These are phyloP conservation scores for Drosophila punjabiensis DNA, from an alignment of 1,140 invertebrate genomes.

Conservation along the genomic window DNA sequence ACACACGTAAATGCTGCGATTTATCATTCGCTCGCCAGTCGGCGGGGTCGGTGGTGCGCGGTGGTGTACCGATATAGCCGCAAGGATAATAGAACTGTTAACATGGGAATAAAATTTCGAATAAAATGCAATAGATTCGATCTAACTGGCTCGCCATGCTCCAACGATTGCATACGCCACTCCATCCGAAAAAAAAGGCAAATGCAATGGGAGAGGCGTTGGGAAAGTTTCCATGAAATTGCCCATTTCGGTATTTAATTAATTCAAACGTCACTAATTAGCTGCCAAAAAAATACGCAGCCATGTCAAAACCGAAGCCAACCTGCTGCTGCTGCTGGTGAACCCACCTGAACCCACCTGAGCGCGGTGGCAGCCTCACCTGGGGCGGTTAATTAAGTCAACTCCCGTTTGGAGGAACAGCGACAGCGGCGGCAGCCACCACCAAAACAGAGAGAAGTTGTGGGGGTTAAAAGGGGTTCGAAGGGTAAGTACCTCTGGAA, in stretches of 20 bases:
- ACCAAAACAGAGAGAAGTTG: constrained; percentile 29
- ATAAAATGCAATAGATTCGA: constrained; percentile 66
- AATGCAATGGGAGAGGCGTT: constrained; percentile 44
- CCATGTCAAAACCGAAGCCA: constrained; percentile 62
- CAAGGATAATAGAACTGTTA: constrained; percentile 83
- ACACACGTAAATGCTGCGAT: constrained; percentile 80
- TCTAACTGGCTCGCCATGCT: constrained; percentile 38
- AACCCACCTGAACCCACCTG: constrained; percentile 37
- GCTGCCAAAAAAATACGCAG: constrained; percentile 68
- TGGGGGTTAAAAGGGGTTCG: background rate
- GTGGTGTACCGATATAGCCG: constrained; percentile 60
- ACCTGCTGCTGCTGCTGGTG: constrained; percentile 48
- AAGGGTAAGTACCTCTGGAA: constrained; percentile 9
- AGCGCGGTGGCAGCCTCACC: constrained; percentile 32
- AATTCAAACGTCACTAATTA: constrained; percentile 81
- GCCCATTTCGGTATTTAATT: constrained; percentile 52
- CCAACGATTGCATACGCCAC: constrained; percentile 6
- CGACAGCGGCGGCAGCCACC: constrained; percentile 28
- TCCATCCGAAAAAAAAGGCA: constrained; percentile 6
- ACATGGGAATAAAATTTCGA: constrained; percentile 78
- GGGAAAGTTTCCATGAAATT: constrained; percentile 62
- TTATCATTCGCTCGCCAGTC: constrained; percentile 62
- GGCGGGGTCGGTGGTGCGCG: background rate
- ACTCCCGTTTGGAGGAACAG: constrained; percentile 66
- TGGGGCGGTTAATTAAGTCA: constrained; percentile 81